A percentile compares a stretch with the other conserved stretches of the same genome.
Conservation (phyloP, 2,797 vertebrate species). For the Phylloscopus collybita region DNA sequence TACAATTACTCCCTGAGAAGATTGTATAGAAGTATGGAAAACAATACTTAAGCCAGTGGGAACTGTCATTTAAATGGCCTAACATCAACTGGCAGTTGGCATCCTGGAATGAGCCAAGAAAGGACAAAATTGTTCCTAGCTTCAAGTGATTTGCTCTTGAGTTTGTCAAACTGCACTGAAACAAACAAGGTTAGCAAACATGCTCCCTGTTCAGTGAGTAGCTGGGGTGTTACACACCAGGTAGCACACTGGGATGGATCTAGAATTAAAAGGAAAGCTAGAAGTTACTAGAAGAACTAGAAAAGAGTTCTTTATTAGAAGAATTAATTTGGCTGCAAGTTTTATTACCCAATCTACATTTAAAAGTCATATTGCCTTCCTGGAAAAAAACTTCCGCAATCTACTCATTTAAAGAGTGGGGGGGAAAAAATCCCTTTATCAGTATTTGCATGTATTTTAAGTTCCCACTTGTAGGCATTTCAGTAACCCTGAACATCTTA, state of each 20-base stretch:
- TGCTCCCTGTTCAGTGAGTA: rapidly evolving
- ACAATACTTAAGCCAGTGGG: background rate
- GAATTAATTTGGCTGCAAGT: background rate
- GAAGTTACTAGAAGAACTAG: background rate
- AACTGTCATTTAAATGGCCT: background rate
- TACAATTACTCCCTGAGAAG: background rate
- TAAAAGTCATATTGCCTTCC: background rate
- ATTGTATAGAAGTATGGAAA: background rate
- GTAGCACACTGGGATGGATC: background rate
- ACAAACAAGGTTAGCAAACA: background rate
- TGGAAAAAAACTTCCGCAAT: background rate
- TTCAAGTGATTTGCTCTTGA: background rate
- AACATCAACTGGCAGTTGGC: background rate
- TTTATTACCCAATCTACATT: background rate
- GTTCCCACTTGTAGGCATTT: background rate
- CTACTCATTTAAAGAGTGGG: background rate
- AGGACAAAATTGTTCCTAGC: background rate
- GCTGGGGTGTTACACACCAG: background rate
- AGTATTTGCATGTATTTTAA: background rate
- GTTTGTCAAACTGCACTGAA: background rate
- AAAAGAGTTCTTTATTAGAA: background rate
- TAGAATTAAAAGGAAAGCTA: background rate
- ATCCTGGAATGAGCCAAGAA: background rate
- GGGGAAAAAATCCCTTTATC: rapidly evolving
- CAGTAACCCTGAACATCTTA: background rate